Conservation (phyloP, 2,888 invertebrate genomes). For the Caenorhabditis parvicauda region DNA sequence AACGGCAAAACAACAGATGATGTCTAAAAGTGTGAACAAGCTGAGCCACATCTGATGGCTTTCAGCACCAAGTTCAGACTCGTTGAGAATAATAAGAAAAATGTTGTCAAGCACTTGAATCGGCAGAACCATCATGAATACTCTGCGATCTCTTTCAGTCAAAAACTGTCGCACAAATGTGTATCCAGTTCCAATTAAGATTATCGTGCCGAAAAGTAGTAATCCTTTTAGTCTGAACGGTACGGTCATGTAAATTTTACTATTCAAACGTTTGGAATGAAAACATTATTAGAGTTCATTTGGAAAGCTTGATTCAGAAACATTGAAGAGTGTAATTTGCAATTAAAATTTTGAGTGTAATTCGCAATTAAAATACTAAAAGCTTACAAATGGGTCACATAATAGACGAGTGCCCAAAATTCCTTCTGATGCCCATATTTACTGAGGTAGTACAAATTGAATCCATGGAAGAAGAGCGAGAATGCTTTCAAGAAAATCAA, state of each 20-base stretch:
- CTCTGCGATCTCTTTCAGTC: constrained; percentile 89
- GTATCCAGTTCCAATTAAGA: constrained; percentile 96
- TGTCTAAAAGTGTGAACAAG: constrained; percentile 77
- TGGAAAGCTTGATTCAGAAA: no score
- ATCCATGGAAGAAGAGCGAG: constrained; percentile 87
- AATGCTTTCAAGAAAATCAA: constrained; percentile 79
- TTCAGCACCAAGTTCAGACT: constrained; percentile 87
- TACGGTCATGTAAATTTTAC: no score
- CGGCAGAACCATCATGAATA: constrained; percentile 95
- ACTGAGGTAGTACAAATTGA: constrained; percentile 81
- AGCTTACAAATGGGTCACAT: constrained; percentile 91
- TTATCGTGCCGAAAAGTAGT: constrained; percentile 89
- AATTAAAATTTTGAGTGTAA: background rate
- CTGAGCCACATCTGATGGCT: constrained; percentile 74
- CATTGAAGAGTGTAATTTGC: no score
- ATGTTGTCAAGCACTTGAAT: constrained; percentile 95
- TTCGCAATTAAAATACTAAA: constrained; percentile 2
- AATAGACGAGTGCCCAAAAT: constrained; percentile 94
- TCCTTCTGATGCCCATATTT: constrained; percentile 87
- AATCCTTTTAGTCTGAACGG: constrained; percentile 82
- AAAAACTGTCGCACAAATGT: constrained; percentile 96
- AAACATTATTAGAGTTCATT: no score
- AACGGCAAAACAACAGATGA: constrained; percentile 92
- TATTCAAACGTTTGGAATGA: no score
- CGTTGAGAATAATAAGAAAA: constrained; percentile 92